Base-by-base conservation (phyloP, 1,140 invertebrate species). In the Harpegnathos saltator region DNA sequence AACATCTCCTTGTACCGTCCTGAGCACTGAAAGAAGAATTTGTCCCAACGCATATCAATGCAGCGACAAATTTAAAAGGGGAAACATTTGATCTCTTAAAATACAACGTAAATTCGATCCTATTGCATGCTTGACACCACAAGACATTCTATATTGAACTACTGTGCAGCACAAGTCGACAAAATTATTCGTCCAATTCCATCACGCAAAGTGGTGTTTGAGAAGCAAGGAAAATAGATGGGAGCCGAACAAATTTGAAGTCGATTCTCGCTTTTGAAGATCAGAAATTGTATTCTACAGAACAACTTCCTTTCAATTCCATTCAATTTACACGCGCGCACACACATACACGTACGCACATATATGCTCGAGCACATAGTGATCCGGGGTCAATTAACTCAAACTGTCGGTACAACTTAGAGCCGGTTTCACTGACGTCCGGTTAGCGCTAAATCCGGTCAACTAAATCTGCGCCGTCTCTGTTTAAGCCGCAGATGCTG, bases 381-480 rank as follows among this genome's bases (percentile, higher is more conserved):
- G 19, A 50, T 14, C 19, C 12, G 4, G 19, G 22, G 22, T 52
- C 15, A 52, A 7, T 52, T 68, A 52, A 68, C 17, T 7, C 24
- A 68, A 68, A 68, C 22, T 68, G 44, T 68, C 22, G 9, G 24
- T 50, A 26, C 44, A 66, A 66, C 44, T 26, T 26, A 17, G 19
- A 68, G 22, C 65, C 19, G 22, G 22, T 68, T 52, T 68, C 7
- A 52, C 22, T 68, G 50, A 68, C 15, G 24, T 68, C 38, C 48
- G 48, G 65, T 68, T 68, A 68, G 4, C 44, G 48, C 5, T 26
- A 52, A 52, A 17, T 68, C 15, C 33, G 1, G 15, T 66, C 48
- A 52, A 68, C 15, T 50, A 26, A 50, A 68, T 26, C 17, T n/a
- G n/a, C 26, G 5, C 48, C 54, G 11, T 56, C 54, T 56, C 5